phyloP scores from a whole-genome alignment of 2,113 vertebrate species.

The Anarrhichthys ocellatus region DNA sequence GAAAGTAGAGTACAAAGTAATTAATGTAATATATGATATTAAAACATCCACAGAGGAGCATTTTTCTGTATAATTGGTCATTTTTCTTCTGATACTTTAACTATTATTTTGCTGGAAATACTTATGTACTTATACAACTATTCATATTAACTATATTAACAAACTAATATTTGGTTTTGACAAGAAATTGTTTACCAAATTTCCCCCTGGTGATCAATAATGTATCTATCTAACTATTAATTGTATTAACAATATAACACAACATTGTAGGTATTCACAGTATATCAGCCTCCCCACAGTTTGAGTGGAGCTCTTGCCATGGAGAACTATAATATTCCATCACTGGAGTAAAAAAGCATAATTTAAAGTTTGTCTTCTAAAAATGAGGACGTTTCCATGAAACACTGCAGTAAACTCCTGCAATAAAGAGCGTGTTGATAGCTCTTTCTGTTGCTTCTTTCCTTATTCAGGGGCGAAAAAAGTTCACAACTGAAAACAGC shows the following conservation, averaged over 20 bases:
- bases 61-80: background rate
- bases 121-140: too few relatives aligned
- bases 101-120: background rate
- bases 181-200: background rate
- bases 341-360: background rate
- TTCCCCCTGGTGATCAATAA: too few relatives aligned
- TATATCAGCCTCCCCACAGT: background rate
- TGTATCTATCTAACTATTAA: too few relatives aligned
- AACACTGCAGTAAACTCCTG: constrained; percentile 31
- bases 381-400: constrained; percentile 38
- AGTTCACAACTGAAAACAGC: constrained; percentile 26
- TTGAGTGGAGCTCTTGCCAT: background rate
- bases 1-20: background rate
- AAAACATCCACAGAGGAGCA: background rate
- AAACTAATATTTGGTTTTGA: background rate
- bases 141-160: too few relatives aligned
- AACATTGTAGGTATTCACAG: background rate
- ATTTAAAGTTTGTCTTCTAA: constrained; percentile 14
- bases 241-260: background rate
- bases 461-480: constrained; percentile 19
- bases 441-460: constrained; percentile 41
- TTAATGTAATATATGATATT: background rate
- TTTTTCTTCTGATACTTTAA: background rate
- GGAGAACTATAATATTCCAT: background rate
- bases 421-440: constrained; percentile 30